Conservation (phyloP, 2,113 vertebrate species). For the Corvus hawaiiensis region DNA sequence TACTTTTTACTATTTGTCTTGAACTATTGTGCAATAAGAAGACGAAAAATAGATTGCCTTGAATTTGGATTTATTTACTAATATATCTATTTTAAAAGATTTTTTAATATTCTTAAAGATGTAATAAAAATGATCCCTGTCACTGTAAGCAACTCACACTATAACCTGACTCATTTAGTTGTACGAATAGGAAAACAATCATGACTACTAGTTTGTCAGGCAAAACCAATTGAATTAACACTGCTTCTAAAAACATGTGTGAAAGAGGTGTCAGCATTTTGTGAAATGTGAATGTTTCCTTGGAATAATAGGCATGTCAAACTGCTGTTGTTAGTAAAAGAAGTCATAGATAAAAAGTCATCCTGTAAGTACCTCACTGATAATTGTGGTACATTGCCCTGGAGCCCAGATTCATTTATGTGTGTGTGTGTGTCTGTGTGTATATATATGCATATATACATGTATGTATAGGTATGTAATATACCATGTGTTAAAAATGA, state of each 20-base stretch:
- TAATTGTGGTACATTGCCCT: neutral
- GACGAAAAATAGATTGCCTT: neutral
- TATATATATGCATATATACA: too few relatives aligned
- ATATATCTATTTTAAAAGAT: neutral
- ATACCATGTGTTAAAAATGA: neutral
- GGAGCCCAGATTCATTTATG: neutral
- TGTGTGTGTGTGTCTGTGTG: neutral
- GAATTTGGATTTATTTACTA: neutral
- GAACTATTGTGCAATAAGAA: neutral
- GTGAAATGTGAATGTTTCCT: neutral
- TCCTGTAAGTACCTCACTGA: neutral
- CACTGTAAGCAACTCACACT: conserved; percentile 24
- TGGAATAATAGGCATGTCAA: neutral
- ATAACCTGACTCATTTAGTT: conserved; percentile 32
- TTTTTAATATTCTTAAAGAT: conserved; percentile 3
- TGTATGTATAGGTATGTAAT: too few relatives aligned
- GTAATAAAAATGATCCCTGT: neutral
- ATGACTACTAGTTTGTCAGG: neutral
- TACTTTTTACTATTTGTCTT: neutral
- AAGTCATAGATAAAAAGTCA: neutral
- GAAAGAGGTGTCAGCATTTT: neutral
- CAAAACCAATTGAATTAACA: conserved; percentile 1
- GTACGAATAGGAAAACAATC: conserved; percentile 16
- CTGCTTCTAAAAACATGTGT: neutral
- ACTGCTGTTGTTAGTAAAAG: neutral